Evolutionary conservation across 2,888 invertebrate species (phyloP).

Genomic region (Apodemia hepburni): DNA sequence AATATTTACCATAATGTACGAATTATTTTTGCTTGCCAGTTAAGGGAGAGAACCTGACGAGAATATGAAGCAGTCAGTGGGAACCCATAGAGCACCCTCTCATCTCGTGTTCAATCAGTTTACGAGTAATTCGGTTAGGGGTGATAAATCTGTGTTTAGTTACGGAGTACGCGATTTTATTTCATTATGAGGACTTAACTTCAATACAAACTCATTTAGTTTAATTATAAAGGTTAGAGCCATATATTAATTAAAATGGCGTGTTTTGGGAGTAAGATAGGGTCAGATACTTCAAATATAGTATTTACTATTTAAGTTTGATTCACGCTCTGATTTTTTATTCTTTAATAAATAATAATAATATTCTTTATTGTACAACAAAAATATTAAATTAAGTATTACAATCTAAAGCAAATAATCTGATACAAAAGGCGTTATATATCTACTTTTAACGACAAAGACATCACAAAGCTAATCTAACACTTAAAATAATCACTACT

Average conservation of each 20-base stretch:
- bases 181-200: conserved; percentile 55
- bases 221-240: conserved; percentile 55
- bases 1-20: conserved; percentile 15
- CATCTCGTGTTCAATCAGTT: conserved; percentile 51
- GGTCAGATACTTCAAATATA: neutral
- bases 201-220: conserved; percentile 47
- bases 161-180: conserved; percentile 54
- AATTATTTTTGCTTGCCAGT: conserved; percentile 25
- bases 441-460: no score
- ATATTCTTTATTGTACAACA: no score
- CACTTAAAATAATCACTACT: no score
- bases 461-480: no score
- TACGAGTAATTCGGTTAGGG: conserved; percentile 69
- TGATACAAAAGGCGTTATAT: no score
- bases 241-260: neutral
- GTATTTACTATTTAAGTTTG: neutral
- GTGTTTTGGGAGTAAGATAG: neutral
- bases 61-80: conserved; percentile 54
- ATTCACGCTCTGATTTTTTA: neutral
- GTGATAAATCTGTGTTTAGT: conserved; percentile 73
- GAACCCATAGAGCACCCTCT: conserved; percentile 46
- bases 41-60: conserved; percentile 38
- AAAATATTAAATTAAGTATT: no score
- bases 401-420: no score
- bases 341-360: no score